Evolutionary conservation across 2,797 vertebrate species (phyloP).

Genomic region (Phrynocephalus vlangalii): DNA sequence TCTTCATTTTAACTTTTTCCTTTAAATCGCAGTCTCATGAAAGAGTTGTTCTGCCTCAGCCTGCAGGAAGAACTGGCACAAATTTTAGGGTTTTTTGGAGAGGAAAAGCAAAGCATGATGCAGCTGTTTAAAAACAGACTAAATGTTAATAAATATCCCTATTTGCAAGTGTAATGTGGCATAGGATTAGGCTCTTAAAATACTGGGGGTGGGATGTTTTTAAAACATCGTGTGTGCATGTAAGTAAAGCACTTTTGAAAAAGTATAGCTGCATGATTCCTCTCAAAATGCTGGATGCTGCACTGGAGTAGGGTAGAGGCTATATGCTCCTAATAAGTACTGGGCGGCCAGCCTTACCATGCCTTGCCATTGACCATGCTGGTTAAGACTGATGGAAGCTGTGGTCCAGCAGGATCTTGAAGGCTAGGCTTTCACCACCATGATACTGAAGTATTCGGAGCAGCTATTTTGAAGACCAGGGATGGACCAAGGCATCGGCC

Average conservation of each 20-base stretch:
- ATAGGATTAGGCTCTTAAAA: slow-evolving; percentile 47
- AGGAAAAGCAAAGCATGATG: slow-evolving; percentile 58
- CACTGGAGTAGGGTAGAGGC: neutral
- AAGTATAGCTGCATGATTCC: neutral
- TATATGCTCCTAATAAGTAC: neutral
- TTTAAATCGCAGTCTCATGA: slow-evolving; percentile 30
- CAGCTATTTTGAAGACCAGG: neutral
- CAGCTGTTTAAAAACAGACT: slow-evolving; percentile 50
- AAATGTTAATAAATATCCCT: slow-evolving; percentile 39
- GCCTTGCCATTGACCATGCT: neutral
- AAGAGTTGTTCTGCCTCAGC: neutral
- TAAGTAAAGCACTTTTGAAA: neutral
- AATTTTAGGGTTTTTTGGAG: slow-evolving; percentile 57
- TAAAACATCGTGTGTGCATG: neutral
- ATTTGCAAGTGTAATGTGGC: slow-evolving; percentile 47
- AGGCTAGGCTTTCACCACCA: neutral
- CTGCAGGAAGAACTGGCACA: slow-evolving; percentile 36
- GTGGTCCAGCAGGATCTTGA: neutral
- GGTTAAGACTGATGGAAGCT: neutral
- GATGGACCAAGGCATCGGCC: neutral
- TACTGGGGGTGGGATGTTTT: slow-evolving; percentile 9
- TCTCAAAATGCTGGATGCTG: neutral
- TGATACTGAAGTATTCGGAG: neutral
- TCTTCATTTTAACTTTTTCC: slow-evolving; percentile 51
- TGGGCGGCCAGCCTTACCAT: neutral